Conservation (phyloP, 2,888 invertebrate genomes). For the Lepidonotus clava region DNA sequence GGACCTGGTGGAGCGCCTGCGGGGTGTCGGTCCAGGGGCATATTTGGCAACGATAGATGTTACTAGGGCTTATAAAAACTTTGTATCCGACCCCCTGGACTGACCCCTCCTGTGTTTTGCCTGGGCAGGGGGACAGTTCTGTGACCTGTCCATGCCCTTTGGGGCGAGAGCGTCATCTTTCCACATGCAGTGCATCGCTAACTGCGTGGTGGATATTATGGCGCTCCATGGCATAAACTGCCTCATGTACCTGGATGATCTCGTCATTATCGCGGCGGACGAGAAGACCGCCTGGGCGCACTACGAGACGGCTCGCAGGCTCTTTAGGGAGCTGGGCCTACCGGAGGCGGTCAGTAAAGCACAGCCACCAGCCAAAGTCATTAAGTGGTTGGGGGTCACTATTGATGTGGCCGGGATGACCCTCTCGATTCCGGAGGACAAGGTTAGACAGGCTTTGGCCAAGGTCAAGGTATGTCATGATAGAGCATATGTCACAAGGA, state of each 20-base stretch:
- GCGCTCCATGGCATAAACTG: neutral
- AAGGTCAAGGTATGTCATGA: neutral
- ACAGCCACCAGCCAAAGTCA: neutral
- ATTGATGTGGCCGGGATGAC: neutral
- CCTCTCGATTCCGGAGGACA: neutral
- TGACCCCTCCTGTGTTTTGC: neutral
- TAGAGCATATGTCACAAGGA: neutral
- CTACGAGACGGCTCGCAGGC: neutral
- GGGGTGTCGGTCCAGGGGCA: too few relatives aligned
- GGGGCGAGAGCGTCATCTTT: neutral
- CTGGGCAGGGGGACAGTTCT: neutral
- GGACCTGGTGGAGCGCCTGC: too few relatives aligned
- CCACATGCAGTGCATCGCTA: neutral
- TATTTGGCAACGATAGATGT: neutral
- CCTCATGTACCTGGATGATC: neutral
- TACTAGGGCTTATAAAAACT: neutral
- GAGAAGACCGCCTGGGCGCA: neutral
- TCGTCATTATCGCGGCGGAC: neutral
- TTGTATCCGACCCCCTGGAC: neutral
- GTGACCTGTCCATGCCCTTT: neutral
- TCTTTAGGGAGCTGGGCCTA: neutral
- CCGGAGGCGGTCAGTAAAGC: neutral
- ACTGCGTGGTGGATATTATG: neutral
- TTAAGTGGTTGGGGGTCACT: neutral
- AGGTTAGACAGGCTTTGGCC: neutral